Evolutionary conservation across 2,797 vertebrate species (phyloP).

Genomic region (Ctenopoma multispine): DNA sequence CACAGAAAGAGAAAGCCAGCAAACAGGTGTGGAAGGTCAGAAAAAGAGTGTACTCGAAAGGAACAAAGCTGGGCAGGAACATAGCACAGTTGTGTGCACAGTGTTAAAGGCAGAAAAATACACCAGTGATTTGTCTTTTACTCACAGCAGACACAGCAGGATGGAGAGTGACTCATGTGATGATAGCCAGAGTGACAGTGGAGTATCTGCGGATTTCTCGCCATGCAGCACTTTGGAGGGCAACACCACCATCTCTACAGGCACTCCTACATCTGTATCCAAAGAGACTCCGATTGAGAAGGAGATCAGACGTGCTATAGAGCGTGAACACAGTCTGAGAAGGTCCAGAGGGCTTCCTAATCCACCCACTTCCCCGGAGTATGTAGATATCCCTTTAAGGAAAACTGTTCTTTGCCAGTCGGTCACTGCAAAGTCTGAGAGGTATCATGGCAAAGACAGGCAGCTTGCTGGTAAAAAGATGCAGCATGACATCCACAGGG

Average conservation of each 20-base stretch:
- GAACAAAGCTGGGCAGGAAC: constrained; percentile 40
- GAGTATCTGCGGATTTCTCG: constrained; percentile 83
- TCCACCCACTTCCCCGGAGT: constrained; percentile 75
- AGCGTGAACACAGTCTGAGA: constrained; percentile 91
- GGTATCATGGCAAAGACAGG: constrained; percentile 81
- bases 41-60: constrained; percentile 52
- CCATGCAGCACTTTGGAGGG: constrained; percentile 71
- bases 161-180: constrained; percentile 81
- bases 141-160: constrained; percentile 37
- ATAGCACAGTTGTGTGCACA: background rate
- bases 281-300: constrained; percentile 93
- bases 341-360: constrained; percentile 87
- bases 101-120: constrained; percentile 18
- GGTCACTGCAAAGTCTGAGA: constrained; percentile 44
- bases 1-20: constrained; percentile 52
- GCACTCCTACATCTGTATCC: constrained; percentile 14
- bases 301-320: constrained; percentile 90
- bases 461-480: constrained; percentile 90
- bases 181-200: constrained; percentile 85
- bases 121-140: constrained; percentile 16
- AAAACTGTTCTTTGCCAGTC: constrained; percentile 77
- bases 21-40: constrained; percentile 59
- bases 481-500: constrained; percentile 87
- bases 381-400: constrained; percentile 88
- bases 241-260: constrained; percentile 15